Percentiles rank a stretch among this genome's conserved stretches.
Conservation (phyloP, 2,888 invertebrate species). For the Ctenicera cuprea region DNA sequence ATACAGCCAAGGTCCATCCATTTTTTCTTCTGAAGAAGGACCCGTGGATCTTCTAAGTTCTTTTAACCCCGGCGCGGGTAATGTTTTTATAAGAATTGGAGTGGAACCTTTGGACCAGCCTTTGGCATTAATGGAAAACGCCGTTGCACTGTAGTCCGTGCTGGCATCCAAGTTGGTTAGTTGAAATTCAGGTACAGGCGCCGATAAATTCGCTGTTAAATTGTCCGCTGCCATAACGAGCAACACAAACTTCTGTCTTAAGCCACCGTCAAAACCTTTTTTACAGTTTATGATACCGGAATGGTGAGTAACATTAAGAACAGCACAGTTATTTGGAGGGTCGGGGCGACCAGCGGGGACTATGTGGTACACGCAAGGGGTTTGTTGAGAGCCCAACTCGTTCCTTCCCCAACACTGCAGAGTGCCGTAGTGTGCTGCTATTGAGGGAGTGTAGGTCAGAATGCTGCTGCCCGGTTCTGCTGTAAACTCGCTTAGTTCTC, state of each 20-base stretch:
- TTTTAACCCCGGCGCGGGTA: constrained; percentile 72
- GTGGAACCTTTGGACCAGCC: constrained; percentile 71
- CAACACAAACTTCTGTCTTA: constrained; percentile 73
- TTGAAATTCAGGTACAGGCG: constrained; percentile 72
- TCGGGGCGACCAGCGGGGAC: constrained; percentile 81
- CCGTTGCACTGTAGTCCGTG: constrained; percentile 71
- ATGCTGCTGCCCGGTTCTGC: constrained; percentile 68
- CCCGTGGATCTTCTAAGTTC: constrained; percentile 71
- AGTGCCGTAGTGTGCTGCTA: constrained; percentile 83
- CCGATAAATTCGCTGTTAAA: constrained; percentile 70
- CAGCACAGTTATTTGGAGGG: constrained; percentile 73
- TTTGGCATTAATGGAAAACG: constrained; percentile 83
- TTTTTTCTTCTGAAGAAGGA: constrained; percentile 61
- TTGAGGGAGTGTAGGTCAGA: constrained; percentile 75
- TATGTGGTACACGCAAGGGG: constrained; percentile 85
- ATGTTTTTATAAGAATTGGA: constrained; percentile 72
- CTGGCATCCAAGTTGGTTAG: constrained; percentile 74
- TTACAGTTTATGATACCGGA: constrained; percentile 73
- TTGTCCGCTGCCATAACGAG: constrained; percentile 63
- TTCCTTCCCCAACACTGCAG: constrained; percentile 86
- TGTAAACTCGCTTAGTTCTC: constrained; percentile 71
- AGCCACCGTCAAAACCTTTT: constrained; percentile 76
- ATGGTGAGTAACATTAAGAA: constrained; percentile 74
- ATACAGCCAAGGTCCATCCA: constrained; percentile 68
- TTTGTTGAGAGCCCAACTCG: constrained; percentile 80